phyloP scores from a whole-genome alignment of 1,140 invertebrate genomes.

The Acromyrmex heyeri region DNA sequence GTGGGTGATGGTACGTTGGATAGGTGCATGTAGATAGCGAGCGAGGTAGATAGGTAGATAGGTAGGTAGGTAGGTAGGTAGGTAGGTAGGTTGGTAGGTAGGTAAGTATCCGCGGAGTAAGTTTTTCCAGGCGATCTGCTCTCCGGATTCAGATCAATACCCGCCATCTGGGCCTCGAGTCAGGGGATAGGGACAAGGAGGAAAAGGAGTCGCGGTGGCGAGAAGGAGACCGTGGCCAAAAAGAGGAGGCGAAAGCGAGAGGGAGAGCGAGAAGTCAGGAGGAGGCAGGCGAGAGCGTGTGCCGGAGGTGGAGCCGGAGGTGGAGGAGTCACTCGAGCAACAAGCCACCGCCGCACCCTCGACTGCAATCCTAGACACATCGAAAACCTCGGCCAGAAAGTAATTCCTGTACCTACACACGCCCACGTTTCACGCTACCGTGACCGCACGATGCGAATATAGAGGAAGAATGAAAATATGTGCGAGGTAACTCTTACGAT shows the following conservation, averaged over 20 bases:
- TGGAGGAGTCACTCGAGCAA: slow-evolving; percentile 83
- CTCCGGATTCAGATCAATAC: slow-evolving; percentile 86
- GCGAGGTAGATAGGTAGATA: slow-evolving; percentile 46
- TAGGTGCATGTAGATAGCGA: slow-evolving; percentile 70
- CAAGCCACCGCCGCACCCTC: slow-evolving; percentile 83
- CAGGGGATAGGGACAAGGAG: slow-evolving; percentile 75
- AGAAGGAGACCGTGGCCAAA: slow-evolving; percentile 50
- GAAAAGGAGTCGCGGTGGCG: slow-evolving; percentile 64
- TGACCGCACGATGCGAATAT: slow-evolving; percentile 30
- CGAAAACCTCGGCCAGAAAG: slow-evolving; percentile 74
- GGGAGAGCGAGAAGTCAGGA: slow-evolving; percentile 53
- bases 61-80: slow-evolving; percentile 53
- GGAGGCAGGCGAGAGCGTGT: slow-evolving; percentile 69
- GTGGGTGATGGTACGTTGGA: slow-evolving; percentile 69
- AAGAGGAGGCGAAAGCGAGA: slow-evolving; percentile 57
- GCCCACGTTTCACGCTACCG: slow-evolving; percentile 71
- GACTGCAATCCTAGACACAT: slow-evolving; percentile 77
- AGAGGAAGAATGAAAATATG: slow-evolving; percentile 47
- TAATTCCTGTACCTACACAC: slow-evolving; percentile 72
- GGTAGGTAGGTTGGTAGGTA: slow-evolving; percentile 62
- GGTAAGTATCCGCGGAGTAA: slow-evolving; percentile 80
- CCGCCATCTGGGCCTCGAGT: slow-evolving; percentile 82
- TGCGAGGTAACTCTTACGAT: slow-evolving; percentile 14
- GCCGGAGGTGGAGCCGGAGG: slow-evolving; percentile 77
- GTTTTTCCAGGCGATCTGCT: slow-evolving; percentile 85